Base-by-base conservation (phyloP, 2,888 invertebrate genomes). In the Drosophila cracens region DNA sequence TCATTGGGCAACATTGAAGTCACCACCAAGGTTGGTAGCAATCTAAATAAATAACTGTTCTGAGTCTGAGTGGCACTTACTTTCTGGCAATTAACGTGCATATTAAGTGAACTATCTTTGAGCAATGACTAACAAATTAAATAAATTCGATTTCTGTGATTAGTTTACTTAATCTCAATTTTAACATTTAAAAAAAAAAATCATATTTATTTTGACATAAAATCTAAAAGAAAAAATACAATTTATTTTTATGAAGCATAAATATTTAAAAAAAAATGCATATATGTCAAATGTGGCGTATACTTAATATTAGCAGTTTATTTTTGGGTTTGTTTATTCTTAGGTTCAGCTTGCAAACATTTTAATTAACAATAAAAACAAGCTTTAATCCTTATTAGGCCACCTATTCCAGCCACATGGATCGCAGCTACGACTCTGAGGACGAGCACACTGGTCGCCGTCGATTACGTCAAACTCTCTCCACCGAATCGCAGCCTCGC, bases 401-500 rank as follows among this genome's bases (percentile, higher is more conserved):
- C 68, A 84, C 81, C 61, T 83, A 87, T 82, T 82, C 89, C 57
- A 87, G 82, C 75, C 92, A 91, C 62, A 88, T 89, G 74, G 92
- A 92, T 76, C 95, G 96, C 92, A 95, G 95, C 91, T 96, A 96
- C 95, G 96, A 96, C 92, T 96, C 96, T 76, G 96, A 97, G 94
- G 96, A 96, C 95, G 96, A 96, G 93, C 95, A 95, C 94, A 96
- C 96, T 94, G 95, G 96, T 89, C 94, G 96, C 91, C 94, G 95
- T 92, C 94, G 95, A 92, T 94, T 95, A 92, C 94, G 94, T 93
- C 91, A 91, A 34, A 94, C 94, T 91, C 94, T 93, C 92, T 94
- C 95, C 72, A 91, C 92, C 70, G 93, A 92, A 80, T 76, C 91
- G 40, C 92, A 92, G 79, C 92, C 93, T 62, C 92, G 92, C 78